phyloP scores from a whole-genome alignment of 1,140 invertebrate genomes.

The Drepana arcuata region DNA sequence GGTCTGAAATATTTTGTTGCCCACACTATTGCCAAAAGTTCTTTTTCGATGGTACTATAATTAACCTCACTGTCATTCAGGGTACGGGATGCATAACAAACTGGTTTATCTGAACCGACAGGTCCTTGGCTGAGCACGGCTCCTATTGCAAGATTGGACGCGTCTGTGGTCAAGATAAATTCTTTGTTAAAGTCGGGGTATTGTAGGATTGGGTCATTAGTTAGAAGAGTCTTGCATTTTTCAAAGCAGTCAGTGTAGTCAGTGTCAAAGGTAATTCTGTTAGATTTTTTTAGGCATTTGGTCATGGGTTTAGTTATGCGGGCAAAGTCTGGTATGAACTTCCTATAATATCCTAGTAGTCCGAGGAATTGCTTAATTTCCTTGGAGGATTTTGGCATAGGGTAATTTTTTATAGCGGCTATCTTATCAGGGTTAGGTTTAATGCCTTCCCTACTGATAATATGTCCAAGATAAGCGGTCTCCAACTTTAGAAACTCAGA shows the following conservation, averaged over 20 bases:
- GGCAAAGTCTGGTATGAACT: constrained; percentile 10
- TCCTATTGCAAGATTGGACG: constrained; percentile 2
- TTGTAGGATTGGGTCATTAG: constrained; percentile 5
- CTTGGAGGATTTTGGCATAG: constrained; percentile 6
- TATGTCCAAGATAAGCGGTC: constrained; percentile 4
- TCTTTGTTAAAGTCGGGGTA: constrained; percentile 10
- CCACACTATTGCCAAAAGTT: neutral
- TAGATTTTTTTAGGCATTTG: constrained; percentile 5
- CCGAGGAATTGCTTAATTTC: constrained; percentile 12
- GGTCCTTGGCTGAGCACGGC: constrained; percentile 9
- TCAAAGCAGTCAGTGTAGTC: constrained; percentile 9
- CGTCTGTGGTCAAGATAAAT: constrained; percentile 11
- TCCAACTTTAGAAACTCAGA: constrained; percentile 5
- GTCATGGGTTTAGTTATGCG: constrained; percentile 11
- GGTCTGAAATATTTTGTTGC: constrained; percentile 4
- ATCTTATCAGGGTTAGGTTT: constrained; percentile 6
- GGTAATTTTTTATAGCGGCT: constrained; percentile 4
- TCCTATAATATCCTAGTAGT: constrained; percentile 3
- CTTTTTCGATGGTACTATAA: neutral
- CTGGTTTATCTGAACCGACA: constrained; percentile 10
- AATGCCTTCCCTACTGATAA: constrained; percentile 4
- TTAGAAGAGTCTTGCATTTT: constrained; percentile 3
- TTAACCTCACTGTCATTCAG: constrained; percentile 7
- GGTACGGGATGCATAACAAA: constrained; percentile 10
- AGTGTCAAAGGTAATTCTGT: constrained; percentile 3